phyloP scores from a whole-genome alignment of 1,140 invertebrate genomes.

The Drosophila navojoa region DNA sequence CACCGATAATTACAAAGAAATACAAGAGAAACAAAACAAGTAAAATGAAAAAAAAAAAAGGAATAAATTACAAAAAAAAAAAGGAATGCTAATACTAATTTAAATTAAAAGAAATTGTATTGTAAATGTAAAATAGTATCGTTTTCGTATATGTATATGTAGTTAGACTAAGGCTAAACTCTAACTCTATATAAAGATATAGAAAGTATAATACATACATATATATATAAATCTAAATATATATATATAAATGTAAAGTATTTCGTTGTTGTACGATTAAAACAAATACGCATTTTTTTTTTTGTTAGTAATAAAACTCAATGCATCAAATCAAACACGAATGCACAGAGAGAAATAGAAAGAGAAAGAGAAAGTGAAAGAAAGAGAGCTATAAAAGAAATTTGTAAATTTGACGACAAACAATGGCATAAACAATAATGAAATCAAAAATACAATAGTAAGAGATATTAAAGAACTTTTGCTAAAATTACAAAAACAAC shows the following conservation, averaged over 20 bases:
- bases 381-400: slow-evolving; percentile 31
- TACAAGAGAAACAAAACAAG: slow-evolving; percentile 1
- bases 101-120: slow-evolving; percentile 54
- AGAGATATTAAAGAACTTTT: slow-evolving; percentile 39
- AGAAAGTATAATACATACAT: slow-evolving; percentile 41
- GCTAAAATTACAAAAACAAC: slow-evolving; percentile 6
- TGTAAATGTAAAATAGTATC: slow-evolving; percentile 69
- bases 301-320: slow-evolving; percentile 61
- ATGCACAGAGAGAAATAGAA: slow-evolving; percentile 12
- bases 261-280: slow-evolving; percentile 71
- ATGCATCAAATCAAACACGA: slow-evolving; percentile 37
- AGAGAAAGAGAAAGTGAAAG: slow-evolving; percentile 1
- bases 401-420: slow-evolving; percentile 57
- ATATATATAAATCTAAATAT: slow-evolving; percentile 33
- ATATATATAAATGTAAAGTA: slow-evolving; percentile 73
- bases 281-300: slow-evolving; percentile 76
- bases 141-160: slow-evolving; percentile 54
- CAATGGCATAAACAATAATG: slow-evolving; percentile 49
- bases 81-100: slow-evolving; percentile 31
- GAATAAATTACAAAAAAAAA: slow-evolving; percentile 18
- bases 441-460: slow-evolving; percentile 45
- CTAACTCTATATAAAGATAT: slow-evolving; percentile 36
- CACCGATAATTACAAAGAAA: slow-evolving; percentile 31
- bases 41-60: slow-evolving; percentile 14
- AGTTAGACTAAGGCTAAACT: slow-evolving; percentile 45